These are phyloP conservation scores for Brachynemurus nebulosus DNA, from an alignment of 2,888 invertebrate genomes.

Conservation along the genomic window DNA sequence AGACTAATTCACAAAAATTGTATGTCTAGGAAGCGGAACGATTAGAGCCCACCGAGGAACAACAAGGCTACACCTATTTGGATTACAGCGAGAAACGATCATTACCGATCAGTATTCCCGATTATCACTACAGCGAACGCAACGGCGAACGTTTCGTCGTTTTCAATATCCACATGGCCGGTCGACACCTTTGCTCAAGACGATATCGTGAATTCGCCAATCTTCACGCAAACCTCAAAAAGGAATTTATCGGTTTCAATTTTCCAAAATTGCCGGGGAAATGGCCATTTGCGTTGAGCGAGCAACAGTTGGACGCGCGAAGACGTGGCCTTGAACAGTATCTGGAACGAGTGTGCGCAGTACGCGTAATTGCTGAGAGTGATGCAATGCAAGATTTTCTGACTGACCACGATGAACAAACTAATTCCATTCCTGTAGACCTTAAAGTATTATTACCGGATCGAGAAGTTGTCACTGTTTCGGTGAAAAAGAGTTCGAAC, in stretches of 20 bases:
- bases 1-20: background rate
- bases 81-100: slow-evolving; percentile 93
- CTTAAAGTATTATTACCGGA: slow-evolving; percentile 78
- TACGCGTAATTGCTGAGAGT: slow-evolving; percentile 93
- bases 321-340: slow-evolving; percentile 93
- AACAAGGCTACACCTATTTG: slow-evolving; percentile 62
- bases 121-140: slow-evolving; percentile 81
- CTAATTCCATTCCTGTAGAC: slow-evolving; percentile 48
- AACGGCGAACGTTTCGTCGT: slow-evolving; percentile 84
- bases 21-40: slow-evolving; percentile 77
- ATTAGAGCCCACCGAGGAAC: slow-evolving; percentile 72
- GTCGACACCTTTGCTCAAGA: slow-evolving; percentile 89
- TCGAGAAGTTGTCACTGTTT: slow-evolving; percentile 75
- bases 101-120: slow-evolving; percentile 80
- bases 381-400: slow-evolving; percentile 96
- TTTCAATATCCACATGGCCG: slow-evolving; percentile 99
- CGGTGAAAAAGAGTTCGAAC: slow-evolving; percentile 75
- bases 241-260: slow-evolving; percentile 89
- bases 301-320: slow-evolving; percentile 91
- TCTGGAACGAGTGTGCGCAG: slow-evolving; percentile 95
- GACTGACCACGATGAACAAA: slow-evolving; percentile 78
- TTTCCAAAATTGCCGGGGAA: slow-evolving; percentile 98
- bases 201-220: slow-evolving; percentile 92
- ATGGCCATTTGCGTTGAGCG: slow-evolving; percentile 95
- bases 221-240: slow-evolving; percentile 74